These are phyloP conservation scores for Aporrectodea caliginosa DNA, from an alignment of 1,140 invertebrate species.

Conservation along the genomic window DNA sequence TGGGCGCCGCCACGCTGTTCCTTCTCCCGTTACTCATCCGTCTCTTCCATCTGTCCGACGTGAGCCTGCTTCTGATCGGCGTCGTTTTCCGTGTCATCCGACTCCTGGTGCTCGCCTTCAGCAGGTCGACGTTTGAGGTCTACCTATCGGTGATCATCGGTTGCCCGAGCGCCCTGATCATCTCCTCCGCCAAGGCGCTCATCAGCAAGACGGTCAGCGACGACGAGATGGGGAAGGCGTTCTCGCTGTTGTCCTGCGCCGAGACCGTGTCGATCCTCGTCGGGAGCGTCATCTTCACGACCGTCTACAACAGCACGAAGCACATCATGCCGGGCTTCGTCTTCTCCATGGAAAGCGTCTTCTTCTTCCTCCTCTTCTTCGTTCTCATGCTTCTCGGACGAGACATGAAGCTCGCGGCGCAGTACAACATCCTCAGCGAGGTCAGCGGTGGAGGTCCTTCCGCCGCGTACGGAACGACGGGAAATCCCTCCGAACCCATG, in stretches of 20 bases:
- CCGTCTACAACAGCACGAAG: conserved; percentile 30
- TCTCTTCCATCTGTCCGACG: conserved; percentile 27
- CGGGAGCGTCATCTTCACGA: conserved; percentile 27
- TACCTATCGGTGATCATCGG: conserved; percentile 32
- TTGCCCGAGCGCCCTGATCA: conserved; percentile 31
- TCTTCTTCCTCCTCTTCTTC: conserved; percentile 16
- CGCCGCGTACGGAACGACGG: neutral
- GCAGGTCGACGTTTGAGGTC: conserved; percentile 15
- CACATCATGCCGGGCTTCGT: conserved; percentile 28
- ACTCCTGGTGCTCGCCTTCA: conserved; percentile 26
- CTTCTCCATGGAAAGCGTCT: conserved; percentile 27
- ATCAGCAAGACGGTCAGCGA: conserved; percentile 33
- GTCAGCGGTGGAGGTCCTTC: neutral
- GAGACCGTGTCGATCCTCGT: conserved; percentile 33
- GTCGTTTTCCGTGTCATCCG: conserved; percentile 31
- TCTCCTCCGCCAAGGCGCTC: conserved; percentile 29
- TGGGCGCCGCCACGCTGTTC: conserved; percentile 31
- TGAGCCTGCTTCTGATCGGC: conserved; percentile 29
- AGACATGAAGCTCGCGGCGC: conserved; percentile 23
- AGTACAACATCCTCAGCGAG: conserved; percentile 11
- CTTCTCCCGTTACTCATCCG: conserved; percentile 30
- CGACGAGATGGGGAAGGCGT: conserved; percentile 33
- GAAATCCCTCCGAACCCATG: neutral
- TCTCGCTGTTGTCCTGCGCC: conserved; percentile 32
- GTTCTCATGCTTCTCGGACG: conserved; percentile 17